Evolutionary conservation across 2,113 vertebrate species (phyloP).

Genomic region (Aptenodytes forsteri): DNA sequence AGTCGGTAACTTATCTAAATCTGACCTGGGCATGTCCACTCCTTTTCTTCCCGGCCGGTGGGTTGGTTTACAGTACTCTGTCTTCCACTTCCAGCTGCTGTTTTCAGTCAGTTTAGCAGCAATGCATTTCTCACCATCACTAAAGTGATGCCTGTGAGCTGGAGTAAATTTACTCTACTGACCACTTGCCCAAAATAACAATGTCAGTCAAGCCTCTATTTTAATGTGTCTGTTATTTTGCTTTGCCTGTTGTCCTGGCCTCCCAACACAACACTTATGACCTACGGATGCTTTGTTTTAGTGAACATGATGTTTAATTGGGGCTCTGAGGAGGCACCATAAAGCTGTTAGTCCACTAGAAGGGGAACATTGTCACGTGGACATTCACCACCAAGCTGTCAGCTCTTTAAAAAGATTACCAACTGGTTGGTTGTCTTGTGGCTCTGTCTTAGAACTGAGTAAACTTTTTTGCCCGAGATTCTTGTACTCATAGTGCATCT

Average conservation of each 20-base stretch:
- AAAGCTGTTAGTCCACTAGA: not conserved
- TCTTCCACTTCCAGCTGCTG: constrained; percentile 76
- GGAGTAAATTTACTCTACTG: constrained; percentile 46
- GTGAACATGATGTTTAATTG: not conserved
- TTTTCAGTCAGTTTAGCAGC: constrained; percentile 71
- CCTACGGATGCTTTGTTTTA: not conserved
- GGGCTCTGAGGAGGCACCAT: not conserved
- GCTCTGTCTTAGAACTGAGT: not conserved
- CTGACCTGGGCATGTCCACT: constrained; percentile 70
- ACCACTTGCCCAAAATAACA: constrained; percentile 34
- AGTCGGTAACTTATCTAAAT: constrained; percentile 86
- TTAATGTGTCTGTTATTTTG: not conserved
- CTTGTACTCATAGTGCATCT: not conserved
- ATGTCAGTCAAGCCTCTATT: rapidly evolving
- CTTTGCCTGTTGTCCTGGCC: not conserved
- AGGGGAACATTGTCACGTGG: not conserved
- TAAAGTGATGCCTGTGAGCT: constrained; percentile 26
- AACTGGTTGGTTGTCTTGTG: not conserved
- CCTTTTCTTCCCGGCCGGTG: constrained; percentile 11
- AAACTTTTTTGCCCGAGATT: not conserved
- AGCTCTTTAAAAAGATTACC: not conserved
- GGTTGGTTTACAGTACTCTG: constrained; percentile 65
- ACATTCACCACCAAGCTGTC: not conserved
- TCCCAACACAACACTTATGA: not conserved
- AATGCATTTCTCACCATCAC: constrained; percentile 33